phyloP scores from a whole-genome alignment of 2,113 vertebrate genomes.

The Halichoerus grypus region DNA sequence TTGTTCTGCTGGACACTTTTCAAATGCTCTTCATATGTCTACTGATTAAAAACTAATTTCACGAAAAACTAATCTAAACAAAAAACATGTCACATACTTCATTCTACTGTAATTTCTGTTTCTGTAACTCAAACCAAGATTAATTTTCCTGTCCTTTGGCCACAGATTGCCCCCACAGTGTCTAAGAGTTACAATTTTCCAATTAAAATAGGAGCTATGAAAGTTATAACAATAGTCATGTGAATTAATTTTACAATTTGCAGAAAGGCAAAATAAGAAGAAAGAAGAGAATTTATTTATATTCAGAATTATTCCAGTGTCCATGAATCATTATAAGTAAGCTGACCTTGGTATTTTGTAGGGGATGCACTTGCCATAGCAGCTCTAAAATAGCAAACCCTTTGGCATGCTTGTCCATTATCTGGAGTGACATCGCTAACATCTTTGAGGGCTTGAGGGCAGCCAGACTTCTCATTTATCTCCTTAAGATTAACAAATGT shows the following conservation, averaged over 20 bases:
- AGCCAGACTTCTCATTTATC: not conserved
- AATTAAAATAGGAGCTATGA: conserved; percentile 37
- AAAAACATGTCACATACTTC: conserved; percentile 47
- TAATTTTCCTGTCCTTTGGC: conserved; percentile 62
- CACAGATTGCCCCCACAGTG: not conserved
- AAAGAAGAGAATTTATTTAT: not conserved
- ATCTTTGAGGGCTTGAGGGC: not conserved
- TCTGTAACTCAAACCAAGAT: conserved; percentile 64
- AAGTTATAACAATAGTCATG: not conserved
- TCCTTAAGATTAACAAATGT: conserved; percentile 30
- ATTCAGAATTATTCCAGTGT: not conserved
- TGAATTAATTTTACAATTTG: conserved; percentile 42
- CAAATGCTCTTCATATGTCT: conserved; percentile 51
- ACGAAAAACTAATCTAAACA: conserved; percentile 54
- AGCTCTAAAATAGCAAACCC: not conserved
- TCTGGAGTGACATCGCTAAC: not conserved
- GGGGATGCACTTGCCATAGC: not conserved
- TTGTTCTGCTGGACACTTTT: conserved; percentile 2
- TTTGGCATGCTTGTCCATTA: not conserved
- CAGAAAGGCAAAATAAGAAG: not conserved
- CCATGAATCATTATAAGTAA: not conserved
- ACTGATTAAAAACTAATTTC: conserved; percentile 68
- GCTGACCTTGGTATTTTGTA: not conserved
- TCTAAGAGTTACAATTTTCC: conserved; percentile 11
- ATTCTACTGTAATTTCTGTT: conserved; percentile 14